Conservation (phyloP, 2,888 invertebrate species). For the Cephus pygmeus region DNA sequence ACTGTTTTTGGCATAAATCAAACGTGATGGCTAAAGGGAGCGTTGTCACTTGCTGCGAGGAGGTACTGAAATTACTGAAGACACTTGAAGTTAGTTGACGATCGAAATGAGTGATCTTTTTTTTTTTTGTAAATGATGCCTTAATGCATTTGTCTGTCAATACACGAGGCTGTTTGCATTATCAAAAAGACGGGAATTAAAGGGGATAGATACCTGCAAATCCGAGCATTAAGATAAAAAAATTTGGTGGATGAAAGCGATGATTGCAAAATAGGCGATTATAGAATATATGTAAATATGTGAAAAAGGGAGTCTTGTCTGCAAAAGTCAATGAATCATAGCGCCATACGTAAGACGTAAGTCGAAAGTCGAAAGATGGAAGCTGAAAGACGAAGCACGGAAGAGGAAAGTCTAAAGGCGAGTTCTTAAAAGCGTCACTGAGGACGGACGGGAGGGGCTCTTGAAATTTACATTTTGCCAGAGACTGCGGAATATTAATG, state of each 20-base stretch:
- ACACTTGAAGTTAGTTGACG: not conserved
- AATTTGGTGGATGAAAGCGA: not conserved
- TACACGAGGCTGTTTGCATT: too few species aligned
- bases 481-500: slow-evolving; percentile 42
- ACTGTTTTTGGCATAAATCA: not conserved
- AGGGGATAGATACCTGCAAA: not conserved
- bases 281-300: not conserved
- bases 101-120: not conserved
- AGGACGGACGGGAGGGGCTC: slow-evolving; percentile 16
- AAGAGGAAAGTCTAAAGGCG: slow-evolving; percentile 3
- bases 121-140: not conserved
- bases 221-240: too few species aligned
- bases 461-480: slow-evolving; percentile 43
- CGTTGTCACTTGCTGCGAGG: too few species aligned
- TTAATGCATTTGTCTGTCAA: not conserved
- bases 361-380: slow-evolving; percentile 24
- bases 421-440: not conserved
- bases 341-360: not conserved
- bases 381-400: slow-evolving; percentile 19
- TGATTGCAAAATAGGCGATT: not conserved
- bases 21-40: not conserved
- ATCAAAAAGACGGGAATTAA: not conserved
- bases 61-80: not conserved
- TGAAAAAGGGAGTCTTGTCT: not conserved
- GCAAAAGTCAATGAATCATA: not conserved